Percentiles rank a stretch among this genome's conserved stretches.
These are phyloP conservation scores for Zoanthus gigantus DNA, from an alignment of 92 coral and sea anemone genomes.

Conservation along the genomic window DNA sequence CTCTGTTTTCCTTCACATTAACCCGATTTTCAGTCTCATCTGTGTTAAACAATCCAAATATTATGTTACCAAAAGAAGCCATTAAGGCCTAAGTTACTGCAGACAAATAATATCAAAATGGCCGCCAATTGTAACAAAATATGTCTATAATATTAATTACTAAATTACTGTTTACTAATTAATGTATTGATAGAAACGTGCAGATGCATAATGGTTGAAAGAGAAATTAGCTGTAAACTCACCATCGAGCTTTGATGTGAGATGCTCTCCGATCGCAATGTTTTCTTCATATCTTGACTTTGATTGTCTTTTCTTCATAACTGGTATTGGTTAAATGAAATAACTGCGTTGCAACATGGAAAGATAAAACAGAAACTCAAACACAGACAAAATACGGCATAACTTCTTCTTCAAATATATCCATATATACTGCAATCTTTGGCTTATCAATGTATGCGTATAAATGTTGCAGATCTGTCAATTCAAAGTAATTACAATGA, in stretches of 20 bases:
- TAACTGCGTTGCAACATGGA: neutral
- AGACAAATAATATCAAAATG: too few species aligned
- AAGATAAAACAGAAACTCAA: neutral
- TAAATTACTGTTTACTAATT: too few species aligned
- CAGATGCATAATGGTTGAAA: neutral
- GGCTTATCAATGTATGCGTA: too few species aligned
- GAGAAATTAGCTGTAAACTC: neutral
- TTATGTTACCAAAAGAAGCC: too few species aligned
- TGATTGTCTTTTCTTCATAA: conserved; percentile 22
- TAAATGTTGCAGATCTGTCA: neutral
- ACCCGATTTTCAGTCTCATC: too few species aligned
- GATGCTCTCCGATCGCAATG: neutral
- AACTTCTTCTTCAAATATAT: neutral
- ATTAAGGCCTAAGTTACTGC: too few species aligned
- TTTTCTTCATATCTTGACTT: conserved; percentile 2
- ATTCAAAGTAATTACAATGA: neutral
- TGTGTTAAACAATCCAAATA: too few species aligned
- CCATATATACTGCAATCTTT: too few species aligned
- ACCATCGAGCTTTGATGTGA: conserved; percentile 10
- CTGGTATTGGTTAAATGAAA: neutral
- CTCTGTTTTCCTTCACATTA: too few species aligned
- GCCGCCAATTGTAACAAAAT: too few species aligned
- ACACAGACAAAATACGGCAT: neutral
- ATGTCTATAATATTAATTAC: too few species aligned
- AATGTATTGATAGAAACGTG: too few species aligned